Conservation (phyloP, 2,113 vertebrate genomes). For the Xenus cinereus region DNA sequence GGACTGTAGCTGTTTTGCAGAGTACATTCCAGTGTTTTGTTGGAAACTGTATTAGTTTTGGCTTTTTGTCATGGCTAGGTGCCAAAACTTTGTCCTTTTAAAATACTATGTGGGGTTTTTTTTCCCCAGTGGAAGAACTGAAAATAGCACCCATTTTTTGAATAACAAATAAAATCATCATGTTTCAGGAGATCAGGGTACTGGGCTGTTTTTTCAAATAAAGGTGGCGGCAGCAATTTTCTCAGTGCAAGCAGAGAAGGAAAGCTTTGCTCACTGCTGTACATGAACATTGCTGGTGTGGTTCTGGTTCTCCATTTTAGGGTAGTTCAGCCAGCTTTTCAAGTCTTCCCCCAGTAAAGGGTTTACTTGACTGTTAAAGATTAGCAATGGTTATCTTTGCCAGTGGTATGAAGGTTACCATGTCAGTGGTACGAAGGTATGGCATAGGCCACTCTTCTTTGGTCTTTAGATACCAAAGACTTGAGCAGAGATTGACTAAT, state of each 20-base stretch:
- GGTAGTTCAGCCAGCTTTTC: background rate
- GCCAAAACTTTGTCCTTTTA: background rate
- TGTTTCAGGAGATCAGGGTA: background rate
- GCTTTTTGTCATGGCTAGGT: background rate
- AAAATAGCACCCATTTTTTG: background rate
- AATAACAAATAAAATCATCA: background rate
- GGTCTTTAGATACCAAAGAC: background rate
- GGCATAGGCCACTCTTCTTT: background rate
- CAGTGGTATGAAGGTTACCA: background rate
- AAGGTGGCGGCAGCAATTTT: background rate
- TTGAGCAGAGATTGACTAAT: background rate
- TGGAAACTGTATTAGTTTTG: slow-evolving; percentile 2
- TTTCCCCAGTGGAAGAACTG: background rate
- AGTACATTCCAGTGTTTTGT: background rate
- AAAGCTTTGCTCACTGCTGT: background rate
- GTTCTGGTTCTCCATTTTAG: background rate
- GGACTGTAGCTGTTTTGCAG: background rate
- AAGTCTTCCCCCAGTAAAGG: background rate
- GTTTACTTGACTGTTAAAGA: background rate
- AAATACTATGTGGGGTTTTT: rapidly evolving
- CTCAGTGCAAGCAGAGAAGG: background rate
- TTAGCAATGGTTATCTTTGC: background rate
- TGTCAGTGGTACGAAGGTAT: background rate
- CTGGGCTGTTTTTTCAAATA: background rate
- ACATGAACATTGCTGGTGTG: background rate